These are phyloP conservation scores for Chionis minor DNA, from an alignment of 2,113 vertebrate genomes.

Conservation along the genomic window DNA sequence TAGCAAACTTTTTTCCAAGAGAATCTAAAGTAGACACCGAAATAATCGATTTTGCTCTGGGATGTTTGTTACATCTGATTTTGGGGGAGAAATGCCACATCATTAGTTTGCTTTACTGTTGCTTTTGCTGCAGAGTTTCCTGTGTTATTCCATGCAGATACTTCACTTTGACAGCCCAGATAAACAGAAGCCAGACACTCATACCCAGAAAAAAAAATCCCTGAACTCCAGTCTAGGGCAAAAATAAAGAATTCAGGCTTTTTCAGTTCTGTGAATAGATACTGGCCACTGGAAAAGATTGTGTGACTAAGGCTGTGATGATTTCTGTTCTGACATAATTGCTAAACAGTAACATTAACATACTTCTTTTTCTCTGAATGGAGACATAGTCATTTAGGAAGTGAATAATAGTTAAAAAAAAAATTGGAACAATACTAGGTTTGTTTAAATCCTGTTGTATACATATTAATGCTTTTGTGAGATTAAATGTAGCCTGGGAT, in stretches of 20 bases:
- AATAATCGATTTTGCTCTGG: constrained; percentile 30
- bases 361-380: neutral
- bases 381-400: neutral
- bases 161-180: constrained; percentile 74
- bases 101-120: constrained; percentile 49
- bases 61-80: constrained; percentile 22
- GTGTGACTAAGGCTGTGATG: constrained; percentile 33
- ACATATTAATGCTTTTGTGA: neutral
- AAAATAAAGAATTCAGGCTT: constrained; percentile 72
- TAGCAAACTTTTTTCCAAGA: neutral
- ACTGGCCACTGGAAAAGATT: constrained; percentile 59
- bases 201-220: constrained; percentile 70
- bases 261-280: constrained; percentile 64
- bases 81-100: constrained; percentile 33
- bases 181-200: constrained; percentile 74
- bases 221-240: constrained; percentile 71
- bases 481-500: neutral
- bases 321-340: constrained; percentile 11
- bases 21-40: neutral
- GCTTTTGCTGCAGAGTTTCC: constrained; percentile 64
- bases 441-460: neutral
- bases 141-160: constrained; percentile 71
- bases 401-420: neutral
- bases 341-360: neutral
- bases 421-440: neutral